Base-by-base conservation (phyloP, 2,888 invertebrate species). In the Prosapia bicincta region DNA sequence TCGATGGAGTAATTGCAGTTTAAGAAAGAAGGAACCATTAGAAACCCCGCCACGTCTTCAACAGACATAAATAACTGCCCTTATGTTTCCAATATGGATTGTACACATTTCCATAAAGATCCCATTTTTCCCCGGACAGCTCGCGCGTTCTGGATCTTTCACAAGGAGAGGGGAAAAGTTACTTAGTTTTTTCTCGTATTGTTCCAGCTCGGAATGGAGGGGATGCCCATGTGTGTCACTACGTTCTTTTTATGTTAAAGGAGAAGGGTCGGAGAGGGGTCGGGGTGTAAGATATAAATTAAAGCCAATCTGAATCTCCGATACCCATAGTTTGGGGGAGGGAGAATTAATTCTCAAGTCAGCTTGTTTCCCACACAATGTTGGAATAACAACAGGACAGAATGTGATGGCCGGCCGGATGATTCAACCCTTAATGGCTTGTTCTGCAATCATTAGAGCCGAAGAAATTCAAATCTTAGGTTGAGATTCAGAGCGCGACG, bases 101-200 rank as follows among this genome's bases (percentile, higher is more conserved):
- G 66, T 66, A 72, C 71, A 71, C 73, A 76, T 76, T 76, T 74
- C 76, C 76, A 76, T 76, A 70, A 76, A 73, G 74, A 76, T 74
- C 43, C 76, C 76, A 76, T 76, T 76, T 73, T 76, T 73, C 73
- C 69, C 10, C 28, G 30, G 28, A 66, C 72, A 54, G 20, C 54
- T 54, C 54, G 5, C n/a, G n/a, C 54, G 54, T 13, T 54, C 54
- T 54, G 54, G 54, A 54, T 54, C 38, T 38, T 54, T 54, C 54
- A 20, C 54, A 26, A 71, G 67, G 68, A 32, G 73, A 23, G 71
- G 76, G 38, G 68, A 68, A 28, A 71, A 70, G 69, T 30, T 66
- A 76, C 71, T 76, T 76, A 76, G 76, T 76, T 76, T 76, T 76
- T 76, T n/a, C n/a, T 76, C 72, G 30, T 69, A 76, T 76, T 76